Evolutionary conservation across 2,888 invertebrate species (phyloP).

Genomic region (Nemapogon koenigi): DNA sequence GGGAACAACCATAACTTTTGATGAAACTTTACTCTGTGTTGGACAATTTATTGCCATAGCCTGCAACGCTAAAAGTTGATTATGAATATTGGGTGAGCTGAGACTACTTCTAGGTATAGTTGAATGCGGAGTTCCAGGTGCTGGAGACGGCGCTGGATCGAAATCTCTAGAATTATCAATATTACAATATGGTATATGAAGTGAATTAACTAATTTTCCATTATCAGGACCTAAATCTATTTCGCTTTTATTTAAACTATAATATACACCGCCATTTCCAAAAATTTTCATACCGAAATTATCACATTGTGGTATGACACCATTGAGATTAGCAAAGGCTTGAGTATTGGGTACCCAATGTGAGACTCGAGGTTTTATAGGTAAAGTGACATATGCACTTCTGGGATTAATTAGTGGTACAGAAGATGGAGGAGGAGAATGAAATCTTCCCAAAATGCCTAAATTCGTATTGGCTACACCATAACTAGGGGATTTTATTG

Average conservation of each 20-base stretch:
- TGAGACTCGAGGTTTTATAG: conserved; percentile 76
- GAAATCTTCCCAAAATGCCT: conserved; percentile 33
- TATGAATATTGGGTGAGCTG: conserved; percentile 59
- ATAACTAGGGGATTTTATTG: conserved; percentile 45
- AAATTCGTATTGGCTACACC: conserved; percentile 31
- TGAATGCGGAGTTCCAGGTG: conserved; percentile 56
- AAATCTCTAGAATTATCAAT: conserved; percentile 34
- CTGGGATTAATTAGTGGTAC: conserved; percentile 69
- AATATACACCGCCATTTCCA: conserved; percentile 79
- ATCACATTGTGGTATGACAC: conserved; percentile 71
- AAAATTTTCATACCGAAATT: conserved; percentile 84
- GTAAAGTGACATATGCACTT: conserved; percentile 86
- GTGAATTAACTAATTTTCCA: conserved; percentile 54
- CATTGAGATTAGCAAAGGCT: conserved; percentile 46
- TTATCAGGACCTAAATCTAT: conserved; percentile 61
- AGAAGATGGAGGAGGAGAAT: conserved; percentile 67
- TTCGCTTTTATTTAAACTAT: conserved; percentile 77
- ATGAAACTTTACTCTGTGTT: conserved; percentile 1
- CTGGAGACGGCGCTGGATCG: conserved; percentile 56
- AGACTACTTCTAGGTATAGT: conserved; percentile 54
- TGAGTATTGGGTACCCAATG: conserved; percentile 70
- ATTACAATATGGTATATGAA: conserved; percentile 22
- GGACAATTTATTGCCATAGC: conserved; percentile 34
- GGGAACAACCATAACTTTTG: conserved; percentile 28
- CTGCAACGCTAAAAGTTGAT: conserved; percentile 49